Conservation (phyloP, 2,888 invertebrate species). For the Clunio marinus region DNA sequence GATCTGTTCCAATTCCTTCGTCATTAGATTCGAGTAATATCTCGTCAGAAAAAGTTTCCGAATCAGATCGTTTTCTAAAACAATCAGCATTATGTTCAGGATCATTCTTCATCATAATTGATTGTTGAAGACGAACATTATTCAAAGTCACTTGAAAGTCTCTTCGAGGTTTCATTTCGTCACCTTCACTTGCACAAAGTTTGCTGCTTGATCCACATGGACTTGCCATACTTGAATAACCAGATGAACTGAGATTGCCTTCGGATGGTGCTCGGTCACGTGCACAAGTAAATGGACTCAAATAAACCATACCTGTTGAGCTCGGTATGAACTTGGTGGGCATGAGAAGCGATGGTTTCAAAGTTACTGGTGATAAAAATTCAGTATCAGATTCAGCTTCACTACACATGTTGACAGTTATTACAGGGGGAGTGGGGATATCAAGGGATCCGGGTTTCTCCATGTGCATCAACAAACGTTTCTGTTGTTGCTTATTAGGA, state of each 20-base stretch:
- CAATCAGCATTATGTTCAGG: slow-evolving; percentile 52
- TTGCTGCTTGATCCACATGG: slow-evolving; percentile 80
- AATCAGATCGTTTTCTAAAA: slow-evolving; percentile 64
- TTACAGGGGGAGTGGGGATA: slow-evolving; percentile 63
- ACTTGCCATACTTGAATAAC: slow-evolving; percentile 81
- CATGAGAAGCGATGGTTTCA: slow-evolving; percentile 47
- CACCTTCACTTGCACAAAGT: slow-evolving; percentile 67
- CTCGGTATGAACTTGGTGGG: slow-evolving; percentile 48
- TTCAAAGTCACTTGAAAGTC: too few relatives aligned
- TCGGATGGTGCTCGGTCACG: slow-evolving; percentile 74
- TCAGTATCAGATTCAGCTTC: slow-evolving; percentile 71
- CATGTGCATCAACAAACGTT: slow-evolving; percentile 53
- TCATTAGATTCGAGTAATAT: slow-evolving; percentile 68
- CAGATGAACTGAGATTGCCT: slow-evolving; percentile 77
- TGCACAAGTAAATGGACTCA: slow-evolving; percentile 70
- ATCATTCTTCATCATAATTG: slow-evolving; percentile 47
- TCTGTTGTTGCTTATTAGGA: slow-evolving; percentile 53
- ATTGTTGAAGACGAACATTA: slow-evolving; percentile 41
- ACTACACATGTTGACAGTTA: slow-evolving; percentile 70
- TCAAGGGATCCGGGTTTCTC: slow-evolving; percentile 59
- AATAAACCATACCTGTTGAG: slow-evolving; percentile 62
- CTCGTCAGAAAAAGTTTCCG: slow-evolving; percentile 70
- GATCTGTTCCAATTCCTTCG: slow-evolving; percentile 73
- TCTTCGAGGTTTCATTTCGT: not conserved
- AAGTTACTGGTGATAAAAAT: slow-evolving; percentile 60